These are phyloP conservation scores for Umimayanthus chanpuru DNA, from an alignment of 92 coral and sea anemone species.

Conservation along the genomic window DNA sequence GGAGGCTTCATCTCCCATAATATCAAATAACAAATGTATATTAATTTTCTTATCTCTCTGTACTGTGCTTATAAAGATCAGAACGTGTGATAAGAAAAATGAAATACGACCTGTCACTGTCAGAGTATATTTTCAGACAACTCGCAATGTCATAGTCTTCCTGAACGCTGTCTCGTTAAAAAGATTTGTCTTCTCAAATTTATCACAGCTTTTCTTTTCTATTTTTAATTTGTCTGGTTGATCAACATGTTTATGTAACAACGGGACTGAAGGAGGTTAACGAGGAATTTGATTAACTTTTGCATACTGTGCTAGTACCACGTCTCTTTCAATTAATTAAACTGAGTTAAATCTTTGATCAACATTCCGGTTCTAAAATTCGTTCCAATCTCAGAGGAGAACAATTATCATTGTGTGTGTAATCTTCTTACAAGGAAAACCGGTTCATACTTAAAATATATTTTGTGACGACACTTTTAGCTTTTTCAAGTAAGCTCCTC, in stretches of 20 bases:
- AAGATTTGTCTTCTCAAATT: background rate
- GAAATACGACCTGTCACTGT: slow-evolving; percentile 13
- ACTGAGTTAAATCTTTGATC: slow-evolving; percentile 6
- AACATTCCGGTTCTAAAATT: background rate
- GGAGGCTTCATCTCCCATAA: background rate
- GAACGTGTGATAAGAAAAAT: slow-evolving; percentile 1
- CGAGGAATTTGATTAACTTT: background rate
- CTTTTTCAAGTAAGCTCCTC: background rate
- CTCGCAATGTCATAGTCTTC: background rate
- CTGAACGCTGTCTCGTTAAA: background rate
- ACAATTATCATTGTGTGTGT: background rate
- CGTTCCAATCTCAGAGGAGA: background rate
- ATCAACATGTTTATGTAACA: background rate
- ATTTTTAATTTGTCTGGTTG: background rate
- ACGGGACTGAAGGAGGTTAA: too few relatives aligned
- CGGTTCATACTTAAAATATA: background rate
- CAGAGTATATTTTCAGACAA: background rate
- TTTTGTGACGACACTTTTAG: background rate
- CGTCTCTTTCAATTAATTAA: background rate
- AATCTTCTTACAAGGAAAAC: background rate
- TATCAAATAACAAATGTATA: background rate
- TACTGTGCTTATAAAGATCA: background rate
- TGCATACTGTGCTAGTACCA: background rate
- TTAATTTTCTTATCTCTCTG: background rate
- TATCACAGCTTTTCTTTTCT: background rate